These are phyloP conservation scores for Camptogramma bilineatum DNA, from an alignment of 2,888 invertebrate species.

Conservation along the genomic window DNA sequence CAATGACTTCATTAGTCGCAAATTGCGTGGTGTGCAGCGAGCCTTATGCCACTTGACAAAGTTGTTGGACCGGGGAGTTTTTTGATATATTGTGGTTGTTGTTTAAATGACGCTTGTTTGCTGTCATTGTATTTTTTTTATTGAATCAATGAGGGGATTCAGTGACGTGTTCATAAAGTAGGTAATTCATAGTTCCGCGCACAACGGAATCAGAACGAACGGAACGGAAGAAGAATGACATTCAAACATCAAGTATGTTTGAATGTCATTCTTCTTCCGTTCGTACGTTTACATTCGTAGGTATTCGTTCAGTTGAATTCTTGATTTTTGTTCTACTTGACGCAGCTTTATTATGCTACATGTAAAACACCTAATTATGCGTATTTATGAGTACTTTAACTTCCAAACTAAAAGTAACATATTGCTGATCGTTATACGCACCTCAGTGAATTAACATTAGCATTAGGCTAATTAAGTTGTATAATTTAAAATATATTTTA, in stretches of 20 bases:
- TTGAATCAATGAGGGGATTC: neutral
- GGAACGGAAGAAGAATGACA: no score
- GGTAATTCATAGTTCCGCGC: neutral
- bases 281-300: no score
- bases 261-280: no score
- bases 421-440: neutral
- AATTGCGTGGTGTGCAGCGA: conserved; percentile 38
- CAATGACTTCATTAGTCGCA: conserved; percentile 71
- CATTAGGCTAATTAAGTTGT: conserved; percentile 1
- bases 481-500: conserved; percentile 4
- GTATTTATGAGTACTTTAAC: neutral
- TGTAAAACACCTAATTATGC: neutral
- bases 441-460: conserved; percentile 2
- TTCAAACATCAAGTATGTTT: no score
- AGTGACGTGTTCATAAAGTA: neutral
- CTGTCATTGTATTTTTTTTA: conserved; percentile 28
- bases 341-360: no score
- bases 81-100: conserved; percentile 19
- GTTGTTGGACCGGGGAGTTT: conserved; percentile 11
- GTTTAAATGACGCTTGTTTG: conserved; percentile 17
- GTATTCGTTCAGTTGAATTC: no score
- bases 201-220: no score
- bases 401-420: neutral
- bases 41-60: conserved; percentile 33
- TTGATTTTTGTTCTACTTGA: no score